phyloP scores from a whole-genome alignment of 2,113 vertebrate genomes.

The Perca flavescens region DNA sequence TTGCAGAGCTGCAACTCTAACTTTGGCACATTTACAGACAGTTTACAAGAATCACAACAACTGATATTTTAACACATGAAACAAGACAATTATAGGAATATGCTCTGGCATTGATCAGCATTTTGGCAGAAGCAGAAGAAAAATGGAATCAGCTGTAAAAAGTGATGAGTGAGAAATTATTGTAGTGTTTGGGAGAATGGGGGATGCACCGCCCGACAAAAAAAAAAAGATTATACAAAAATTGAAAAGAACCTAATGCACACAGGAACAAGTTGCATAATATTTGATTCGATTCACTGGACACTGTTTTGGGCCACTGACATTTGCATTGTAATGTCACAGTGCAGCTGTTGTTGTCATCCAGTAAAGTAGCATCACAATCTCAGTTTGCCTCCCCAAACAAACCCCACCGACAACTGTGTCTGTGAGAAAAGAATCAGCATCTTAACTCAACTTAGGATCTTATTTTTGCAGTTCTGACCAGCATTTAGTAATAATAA shows the following conservation, averaged over 20 bases:
- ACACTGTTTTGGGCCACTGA: background rate
- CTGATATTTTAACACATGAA: background rate
- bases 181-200: background rate
- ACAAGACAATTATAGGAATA: background rate
- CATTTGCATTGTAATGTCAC: background rate
- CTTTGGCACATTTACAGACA: background rate
- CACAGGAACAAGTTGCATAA: background rate
- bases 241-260: background rate
- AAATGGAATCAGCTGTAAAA: background rate
- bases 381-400: background rate
- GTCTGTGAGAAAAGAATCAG: too few relatives aligned
- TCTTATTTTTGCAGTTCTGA: too few relatives aligned
- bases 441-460: too few relatives aligned
- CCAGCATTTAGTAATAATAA: too few relatives aligned
- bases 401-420: too few relatives aligned
- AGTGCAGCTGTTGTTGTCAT: background rate
- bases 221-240: background rate
- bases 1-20: constrained; percentile 67
- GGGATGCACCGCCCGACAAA: background rate
- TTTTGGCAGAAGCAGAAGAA: background rate
- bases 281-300: background rate
- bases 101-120: too few relatives aligned
- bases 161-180: background rate
- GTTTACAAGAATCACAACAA: background rate
- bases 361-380: background rate